A percentile compares a stretch with the other conserved stretches of the same genome.
These are phyloP conservation scores for Sericinus montela DNA, from an alignment of 2,888 invertebrate genomes.

Conservation along the genomic window DNA sequence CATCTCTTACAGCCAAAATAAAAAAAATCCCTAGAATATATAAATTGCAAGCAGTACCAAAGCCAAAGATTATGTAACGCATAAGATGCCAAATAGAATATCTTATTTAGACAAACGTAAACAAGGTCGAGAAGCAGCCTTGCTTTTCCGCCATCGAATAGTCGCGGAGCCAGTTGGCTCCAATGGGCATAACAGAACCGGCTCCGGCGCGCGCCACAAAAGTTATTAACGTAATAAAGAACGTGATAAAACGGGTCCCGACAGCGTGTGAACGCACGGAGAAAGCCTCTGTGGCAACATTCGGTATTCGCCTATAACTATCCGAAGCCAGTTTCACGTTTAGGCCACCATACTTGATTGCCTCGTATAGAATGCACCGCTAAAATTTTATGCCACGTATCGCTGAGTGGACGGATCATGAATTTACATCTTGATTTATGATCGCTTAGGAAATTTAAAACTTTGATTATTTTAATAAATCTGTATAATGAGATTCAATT, in stretches of 20 bases:
- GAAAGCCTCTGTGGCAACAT: conserved; percentile 74
- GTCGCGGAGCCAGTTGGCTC: conserved; percentile 41
- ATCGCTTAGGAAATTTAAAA: background rate
- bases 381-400: conserved; percentile 14
- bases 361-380: conserved; percentile 23
- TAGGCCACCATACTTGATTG: conserved; percentile 44
- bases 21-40: too few species aligned
- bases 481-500: too few species aligned
- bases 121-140: conserved; percentile 72
- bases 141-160: conserved; percentile 64
- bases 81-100: too few species aligned
- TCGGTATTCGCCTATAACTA: conserved; percentile 49
- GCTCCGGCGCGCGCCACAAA: conserved; percentile 67
- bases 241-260: conserved; percentile 69
- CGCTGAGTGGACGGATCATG: background rate
- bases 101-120: conserved; percentile 53
- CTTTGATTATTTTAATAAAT: too few species aligned
- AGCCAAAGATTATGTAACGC: background rate
- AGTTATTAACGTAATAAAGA: conserved; percentile 74
- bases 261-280: conserved; percentile 75
- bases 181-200: conserved; percentile 52
- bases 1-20: too few species aligned
- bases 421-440: background rate
- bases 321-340: conserved; percentile 48
- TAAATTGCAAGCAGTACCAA: too few species aligned